These are phyloP conservation scores for Pseudochromis fuscus DNA, from an alignment of 2,797 vertebrate genomes.

Conservation along the genomic window DNA sequence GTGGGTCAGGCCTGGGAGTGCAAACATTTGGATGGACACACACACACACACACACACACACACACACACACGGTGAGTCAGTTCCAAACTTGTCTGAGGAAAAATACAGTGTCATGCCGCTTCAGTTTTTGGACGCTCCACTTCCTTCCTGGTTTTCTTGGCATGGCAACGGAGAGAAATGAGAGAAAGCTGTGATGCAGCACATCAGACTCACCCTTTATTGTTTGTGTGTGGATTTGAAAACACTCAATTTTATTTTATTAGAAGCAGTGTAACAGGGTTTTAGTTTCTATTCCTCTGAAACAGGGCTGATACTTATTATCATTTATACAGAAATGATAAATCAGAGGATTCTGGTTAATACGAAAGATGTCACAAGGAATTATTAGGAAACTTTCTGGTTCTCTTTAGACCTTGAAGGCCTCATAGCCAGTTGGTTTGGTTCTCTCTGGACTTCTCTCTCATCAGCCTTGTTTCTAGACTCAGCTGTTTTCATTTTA, in stretches of 20 bases:
- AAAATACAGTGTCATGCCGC: constrained; percentile 47
- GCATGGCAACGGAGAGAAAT: constrained; percentile 10
- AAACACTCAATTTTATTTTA: not conserved
- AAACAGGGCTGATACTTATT: not conserved
- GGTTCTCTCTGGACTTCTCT: too few relatives aligned
- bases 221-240: constrained; percentile 20
- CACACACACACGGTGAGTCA: constrained; percentile 25
- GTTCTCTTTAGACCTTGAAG: too few relatives aligned
- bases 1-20: constrained; percentile 61
- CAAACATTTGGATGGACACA: constrained; percentile 50
- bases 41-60: not conserved
- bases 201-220: constrained; percentile 2
- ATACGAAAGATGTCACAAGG: not conserved
- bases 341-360: not conserved
- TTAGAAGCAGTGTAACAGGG: constrained; percentile 3
- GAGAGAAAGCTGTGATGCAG: constrained; percentile 41
- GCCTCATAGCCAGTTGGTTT: too few relatives aligned
- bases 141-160: constrained; percentile 65
- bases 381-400: too few relatives aligned
- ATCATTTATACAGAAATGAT: not conserved
- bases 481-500: not conserved
- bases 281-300: not conserved
- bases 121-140: constrained; percentile 54
- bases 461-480: too few relatives aligned
- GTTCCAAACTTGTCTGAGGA: constrained; percentile 45